These are phyloP conservation scores for Gibbula magus DNA, from an alignment of 2,888 invertebrate species.

Conservation along the genomic window DNA sequence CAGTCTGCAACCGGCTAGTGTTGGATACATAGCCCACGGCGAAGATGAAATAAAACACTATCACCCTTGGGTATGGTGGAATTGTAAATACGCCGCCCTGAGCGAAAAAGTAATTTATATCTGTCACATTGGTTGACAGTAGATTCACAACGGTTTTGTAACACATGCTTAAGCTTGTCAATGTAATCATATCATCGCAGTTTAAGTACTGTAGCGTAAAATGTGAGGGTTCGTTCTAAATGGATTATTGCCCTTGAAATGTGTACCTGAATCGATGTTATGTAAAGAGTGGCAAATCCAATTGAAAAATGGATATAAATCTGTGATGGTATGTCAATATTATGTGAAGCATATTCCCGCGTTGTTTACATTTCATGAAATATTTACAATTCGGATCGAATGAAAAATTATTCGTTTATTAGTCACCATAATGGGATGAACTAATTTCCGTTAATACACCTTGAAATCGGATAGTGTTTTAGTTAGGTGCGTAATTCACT, in stretches of 20 bases:
- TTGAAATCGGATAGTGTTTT: no score
- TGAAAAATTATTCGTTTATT: no score
- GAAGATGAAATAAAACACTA: conserved; percentile 20
- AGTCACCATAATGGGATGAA: no score
- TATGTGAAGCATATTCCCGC: no score
- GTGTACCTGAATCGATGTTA: background rate
- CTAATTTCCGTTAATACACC: no score
- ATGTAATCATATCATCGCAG: conserved; percentile 8
- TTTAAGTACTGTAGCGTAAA: conserved; percentile 3
- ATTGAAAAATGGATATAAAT: background rate
- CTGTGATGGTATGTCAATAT: conserved; percentile 13
- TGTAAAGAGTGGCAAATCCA: background rate
- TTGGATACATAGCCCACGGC: background rate
- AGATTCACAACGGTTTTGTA: background rate
- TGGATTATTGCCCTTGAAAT: conserved; percentile 9
- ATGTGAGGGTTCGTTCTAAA: conserved; percentile 2
- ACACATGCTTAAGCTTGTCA: background rate
- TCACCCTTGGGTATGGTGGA: background rate
- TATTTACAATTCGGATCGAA: no score
- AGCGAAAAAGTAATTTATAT: background rate
- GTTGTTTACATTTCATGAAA: no score
- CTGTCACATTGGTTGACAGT: background rate
- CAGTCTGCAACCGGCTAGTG: background rate
- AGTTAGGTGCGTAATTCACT: no score
- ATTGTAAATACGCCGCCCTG: conserved; percentile 3